Base-by-base conservation (phyloP, 2,888 invertebrate species). In the Arrhopalites spinosus region DNA sequence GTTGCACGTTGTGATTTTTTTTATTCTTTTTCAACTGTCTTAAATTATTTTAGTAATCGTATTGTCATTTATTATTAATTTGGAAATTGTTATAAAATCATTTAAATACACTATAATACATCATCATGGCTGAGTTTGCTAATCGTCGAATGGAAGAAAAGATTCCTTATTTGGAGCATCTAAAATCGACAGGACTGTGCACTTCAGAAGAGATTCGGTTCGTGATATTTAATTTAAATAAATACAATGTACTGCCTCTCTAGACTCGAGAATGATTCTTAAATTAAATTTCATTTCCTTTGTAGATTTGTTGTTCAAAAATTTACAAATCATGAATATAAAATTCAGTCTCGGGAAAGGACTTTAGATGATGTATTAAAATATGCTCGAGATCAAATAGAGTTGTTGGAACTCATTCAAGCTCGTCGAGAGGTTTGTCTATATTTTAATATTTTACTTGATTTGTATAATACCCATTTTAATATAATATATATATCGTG, bases 81-180 rank as follows among this genome's bases (percentile, higher is more conserved):
- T 59, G 59, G 25, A 64, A 64, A 64, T 30, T 5, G 64, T 64
- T 15, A 29, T n/a, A n/a, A n/a, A n/a, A n/a, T n/a, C n/a, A n/a
- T n/a, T n/a, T n/a, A n/a, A n/a, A n/a, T n/a, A n/a, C 5, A 23
- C 23, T 53, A 53, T 5, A 2, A 23, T 36, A 36, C 3, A 36
- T 50, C 50, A 77, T 43, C 30, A 78, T 78, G 78, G 75, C 78
- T 20, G 78, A 78, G 61, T 78, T 64, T 63, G 78, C 64, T 11
- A 68, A 71, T 27, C 64, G 29, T 15, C 77, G 77, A 1, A 64
- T 77, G 64, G 72, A 78, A 73, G 76, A 74, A 2, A 71, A 74
- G 53, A 47, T 72, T 45, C 70, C 75, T 20, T 75, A 73, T 29
- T 36, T 78, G 56, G 75, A 73, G 67, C 43, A 74, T 15, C 20